Base-by-base conservation (phyloP, 2,888 invertebrate genomes). In the Leistus spinibarbis region DNA sequence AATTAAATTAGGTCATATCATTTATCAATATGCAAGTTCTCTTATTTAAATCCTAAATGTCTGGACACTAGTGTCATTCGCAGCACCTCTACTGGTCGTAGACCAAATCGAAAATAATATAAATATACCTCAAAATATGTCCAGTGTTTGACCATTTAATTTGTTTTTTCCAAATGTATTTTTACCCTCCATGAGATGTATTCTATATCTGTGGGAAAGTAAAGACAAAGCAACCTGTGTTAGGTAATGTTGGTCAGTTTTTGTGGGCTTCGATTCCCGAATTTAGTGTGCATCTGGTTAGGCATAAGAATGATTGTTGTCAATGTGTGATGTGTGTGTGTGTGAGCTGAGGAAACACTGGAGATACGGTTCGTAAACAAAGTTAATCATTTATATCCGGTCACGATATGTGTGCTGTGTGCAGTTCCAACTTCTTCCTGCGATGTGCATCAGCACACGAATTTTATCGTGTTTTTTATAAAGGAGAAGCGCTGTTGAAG, bases 321-420 rank as follows among this genome's bases (percentile, higher is more conserved):
- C 60, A 60, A 60, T 20, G 17, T 19, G 22, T 60, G 17, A 22
- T 22, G 22, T 20, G 10, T 22, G 22, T 20, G 10, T 57, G 57
- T 3, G 60, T 3, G 60, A 10, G 20, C 9, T n/a, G n/a, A 27
- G 64, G 64, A 64, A 64, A 23, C 16, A 22, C 69, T 77, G 79
- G 79, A 78, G 79, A 79, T 78, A 79, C 79, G 79, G 78, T 79
- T 77, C 72, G 78, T 72, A 76, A 78, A 77, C 77, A 71, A 77
- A 76, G 76, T 77, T 79, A 79, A 79, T 77, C 79, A 79, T 78
- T 77, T 73, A 78, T 76, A 79, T 79, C 79, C 79, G 78, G 77
- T 78, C 77, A 76, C 77, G 77, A 78, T 77, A 77, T 77, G 75
- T 76, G 73, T 73, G 76, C 40, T 10, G 40, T 40, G n/a, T n/a